Evolutionary conservation across 2,888 invertebrate genomes (phyloP).

Genomic region (Brachyptera risi): DNA sequence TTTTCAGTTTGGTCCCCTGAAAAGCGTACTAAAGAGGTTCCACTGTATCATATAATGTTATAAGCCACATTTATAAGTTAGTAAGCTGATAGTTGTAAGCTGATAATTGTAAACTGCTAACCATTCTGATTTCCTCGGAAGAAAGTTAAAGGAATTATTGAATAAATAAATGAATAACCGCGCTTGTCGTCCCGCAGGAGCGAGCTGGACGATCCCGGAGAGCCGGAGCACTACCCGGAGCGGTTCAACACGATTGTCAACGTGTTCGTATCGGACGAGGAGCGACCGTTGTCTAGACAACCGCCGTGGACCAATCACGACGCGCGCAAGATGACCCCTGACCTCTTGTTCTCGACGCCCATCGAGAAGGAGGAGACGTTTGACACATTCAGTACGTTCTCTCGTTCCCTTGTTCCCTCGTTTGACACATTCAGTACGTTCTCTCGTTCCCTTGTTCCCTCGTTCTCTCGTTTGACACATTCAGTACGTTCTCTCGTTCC

Average conservation of each 20-base stretch:
- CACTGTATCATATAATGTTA: too few relatives aligned
- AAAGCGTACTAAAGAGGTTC: too few relatives aligned
- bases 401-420: neutral
- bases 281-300: slow-evolving; percentile 57
- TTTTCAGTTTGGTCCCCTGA: too few relatives aligned
- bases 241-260: slow-evolving; percentile 66
- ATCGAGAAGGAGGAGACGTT: slow-evolving; percentile 78
- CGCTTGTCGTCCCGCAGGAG: too few relatives aligned
- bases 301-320: slow-evolving; percentile 67
- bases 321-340: slow-evolving; percentile 50
- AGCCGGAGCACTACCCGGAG: slow-evolving; percentile 55
- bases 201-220: slow-evolving; percentile 79
- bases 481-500: slow-evolving; percentile 53
- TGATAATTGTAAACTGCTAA: too few relatives aligned
- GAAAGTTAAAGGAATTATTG: too few relatives aligned
- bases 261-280: slow-evolving; percentile 66
- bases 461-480: slow-evolving; percentile 78
- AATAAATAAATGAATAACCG: too few relatives aligned
- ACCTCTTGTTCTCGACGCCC: slow-evolving; percentile 68
- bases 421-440: too few relatives aligned
- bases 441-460: slow-evolving; percentile 53
- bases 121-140: too few relatives aligned
- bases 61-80: too few relatives aligned
- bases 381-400: slow-evolving; percentile 69
- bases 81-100: too few relatives aligned